Evolutionary conservation across 2,113 vertebrate species (phyloP).

Genomic region (Cryptotis parvus): DNA sequence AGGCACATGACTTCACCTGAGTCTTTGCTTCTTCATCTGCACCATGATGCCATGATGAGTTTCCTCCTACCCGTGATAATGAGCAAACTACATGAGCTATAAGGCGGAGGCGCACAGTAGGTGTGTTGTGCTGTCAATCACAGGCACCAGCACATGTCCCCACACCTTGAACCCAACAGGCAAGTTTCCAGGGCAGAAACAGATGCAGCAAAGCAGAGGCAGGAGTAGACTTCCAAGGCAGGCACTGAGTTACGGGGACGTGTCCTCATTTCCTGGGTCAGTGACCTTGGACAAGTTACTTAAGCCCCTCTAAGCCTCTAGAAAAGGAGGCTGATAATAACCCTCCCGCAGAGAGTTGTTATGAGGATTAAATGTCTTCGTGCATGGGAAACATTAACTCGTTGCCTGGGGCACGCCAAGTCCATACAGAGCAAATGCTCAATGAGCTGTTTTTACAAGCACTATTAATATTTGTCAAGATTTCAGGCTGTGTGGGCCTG

Average conservation of each 20-base stretch:
- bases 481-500: neutral
- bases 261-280: conserved; percentile 29
- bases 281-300: conserved; percentile 28
- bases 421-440: neutral
- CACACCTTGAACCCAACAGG: neutral
- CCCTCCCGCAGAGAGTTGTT: neutral
- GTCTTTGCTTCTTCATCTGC: conserved; percentile 33
- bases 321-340: conserved; percentile 9
- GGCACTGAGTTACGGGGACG: neutral
- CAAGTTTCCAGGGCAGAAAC: neutral
- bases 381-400: neutral
- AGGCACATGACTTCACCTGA: neutral
- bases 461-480: conserved; percentile 46
- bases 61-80: neutral
- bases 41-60: neutral
- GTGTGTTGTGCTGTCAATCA: neutral
- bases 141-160: neutral
- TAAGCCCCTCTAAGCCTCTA: conserved; percentile 25
- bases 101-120: neutral
- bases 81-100: neutral
- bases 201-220: neutral
- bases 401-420: neutral
- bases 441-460: conserved; percentile 13
- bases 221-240: neutral
- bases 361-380: conserved; percentile 27